Conservation (phyloP, 2,797 vertebrate genomes). For the Varecia variegata region DNA sequence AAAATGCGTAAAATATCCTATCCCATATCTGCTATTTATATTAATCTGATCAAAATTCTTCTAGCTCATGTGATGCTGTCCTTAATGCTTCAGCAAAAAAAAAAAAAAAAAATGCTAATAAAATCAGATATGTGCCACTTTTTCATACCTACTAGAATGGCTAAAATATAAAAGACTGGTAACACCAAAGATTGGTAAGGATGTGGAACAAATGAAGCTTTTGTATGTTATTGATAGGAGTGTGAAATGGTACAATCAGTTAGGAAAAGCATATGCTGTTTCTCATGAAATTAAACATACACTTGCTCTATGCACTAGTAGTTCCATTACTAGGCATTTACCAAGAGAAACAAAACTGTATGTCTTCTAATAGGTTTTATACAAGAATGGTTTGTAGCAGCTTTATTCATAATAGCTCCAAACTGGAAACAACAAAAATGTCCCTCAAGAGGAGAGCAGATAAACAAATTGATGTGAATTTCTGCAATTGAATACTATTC, state of each 20-base stretch:
- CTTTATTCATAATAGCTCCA: background rate
- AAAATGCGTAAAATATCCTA: background rate
- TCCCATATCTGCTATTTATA: background rate
- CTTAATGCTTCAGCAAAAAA: background rate
- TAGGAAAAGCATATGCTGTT: background rate
- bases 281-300: background rate
- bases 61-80: background rate
- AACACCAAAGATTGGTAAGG: background rate
- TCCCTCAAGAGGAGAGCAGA: background rate
- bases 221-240: background rate
- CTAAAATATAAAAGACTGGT: background rate
- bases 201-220: background rate
- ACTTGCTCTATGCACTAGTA: background rate
- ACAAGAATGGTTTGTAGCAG: background rate
- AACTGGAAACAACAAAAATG: background rate
- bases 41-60: background rate
- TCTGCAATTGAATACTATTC: background rate
- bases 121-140: background rate
- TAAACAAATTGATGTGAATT: background rate
- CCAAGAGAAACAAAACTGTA: background rate
- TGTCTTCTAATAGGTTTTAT: background rate
- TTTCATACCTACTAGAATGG: background rate
- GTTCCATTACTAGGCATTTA: background rate
- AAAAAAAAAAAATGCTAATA: background rate
- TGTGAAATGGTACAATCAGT: background rate